Evolutionary conservation across 2,797 vertebrate species (phyloP).

Genomic region (Chromis chromis): DNA sequence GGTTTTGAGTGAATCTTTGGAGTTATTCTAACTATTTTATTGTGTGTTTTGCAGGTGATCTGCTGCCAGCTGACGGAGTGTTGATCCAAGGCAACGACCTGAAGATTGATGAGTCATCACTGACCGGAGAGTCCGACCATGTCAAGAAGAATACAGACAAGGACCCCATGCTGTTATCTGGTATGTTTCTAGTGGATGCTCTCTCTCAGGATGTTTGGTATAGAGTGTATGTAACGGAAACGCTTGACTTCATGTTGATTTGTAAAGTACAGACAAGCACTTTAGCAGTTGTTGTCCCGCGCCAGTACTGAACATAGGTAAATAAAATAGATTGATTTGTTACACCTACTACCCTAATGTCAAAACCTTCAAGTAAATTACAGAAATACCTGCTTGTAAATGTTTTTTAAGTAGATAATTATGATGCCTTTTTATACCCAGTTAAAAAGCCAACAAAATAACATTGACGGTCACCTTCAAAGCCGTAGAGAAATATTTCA

Average conservation of each 20-base stretch:
- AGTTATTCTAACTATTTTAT: conserved; percentile 1
- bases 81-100: conserved; percentile 98
- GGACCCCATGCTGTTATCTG: conserved; percentile 97
- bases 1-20: not conserved
- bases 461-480: not conserved
- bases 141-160: conserved; percentile 94
- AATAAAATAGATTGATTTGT: not conserved
- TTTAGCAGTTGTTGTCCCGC: not conserved
- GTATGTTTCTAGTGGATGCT: conserved; percentile 76
- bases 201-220: not conserved
- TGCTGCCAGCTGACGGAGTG: conserved; percentile 94
- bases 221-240: not conserved
- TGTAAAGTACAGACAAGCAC: not conserved
- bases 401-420: not conserved
- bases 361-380: not conserved
- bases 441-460: not conserved
- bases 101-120: conserved; percentile 97
- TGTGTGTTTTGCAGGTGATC: conserved; percentile 87
- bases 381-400: not conserved
- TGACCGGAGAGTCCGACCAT: conserved; percentile 98
- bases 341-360: too few relatives aligned
- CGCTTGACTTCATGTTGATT: not conserved
- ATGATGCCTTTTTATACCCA: not conserved
- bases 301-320: conserved; percentile 1
- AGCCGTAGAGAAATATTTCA: not conserved